Percentiles rank a stretch among this genome's conserved stretches.
phyloP scores from a whole-genome alignment of 1,140 invertebrate species.

The Drosophila teissieri region DNA sequence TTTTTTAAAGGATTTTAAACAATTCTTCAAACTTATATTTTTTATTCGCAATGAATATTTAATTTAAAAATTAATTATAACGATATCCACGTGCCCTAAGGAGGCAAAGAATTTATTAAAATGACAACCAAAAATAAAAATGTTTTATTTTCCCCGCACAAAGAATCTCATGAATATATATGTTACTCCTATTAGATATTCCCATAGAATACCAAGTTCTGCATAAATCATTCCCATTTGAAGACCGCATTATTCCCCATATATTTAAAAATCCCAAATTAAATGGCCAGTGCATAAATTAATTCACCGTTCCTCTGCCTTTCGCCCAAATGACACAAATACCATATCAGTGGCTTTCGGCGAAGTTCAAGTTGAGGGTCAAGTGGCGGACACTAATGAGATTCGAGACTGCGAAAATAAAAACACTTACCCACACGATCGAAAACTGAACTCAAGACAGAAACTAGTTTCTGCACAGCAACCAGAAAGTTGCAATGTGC shows the following conservation, averaged over 20 bases:
- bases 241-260: constrained; percentile 14
- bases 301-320: constrained; percentile 15
- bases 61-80: no score
- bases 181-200: constrained; percentile 16
- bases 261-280: constrained; percentile 28
- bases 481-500: constrained; percentile 57
- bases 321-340: constrained; percentile 38
- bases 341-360: constrained; percentile 27
- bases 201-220: background rate
- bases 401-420: constrained; percentile 51
- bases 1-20: no score
- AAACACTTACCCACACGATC: constrained; percentile 44
- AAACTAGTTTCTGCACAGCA: constrained; percentile 58
- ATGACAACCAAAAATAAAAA: constrained; percentile 4
- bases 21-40: no score
- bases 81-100: no score
- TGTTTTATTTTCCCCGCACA: background rate
- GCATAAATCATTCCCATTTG: constrained; percentile 22
- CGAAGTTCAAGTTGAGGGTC: constrained; percentile 78
- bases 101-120: background rate
- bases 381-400: constrained; percentile 63
- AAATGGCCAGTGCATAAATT: constrained; percentile 43
- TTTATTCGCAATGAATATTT: background rate
- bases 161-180: constrained; percentile 16
- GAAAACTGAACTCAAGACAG: constrained; percentile 39